phyloP scores from a whole-genome alignment of 2,888 invertebrate species.

The Zelleria hepariella region DNA sequence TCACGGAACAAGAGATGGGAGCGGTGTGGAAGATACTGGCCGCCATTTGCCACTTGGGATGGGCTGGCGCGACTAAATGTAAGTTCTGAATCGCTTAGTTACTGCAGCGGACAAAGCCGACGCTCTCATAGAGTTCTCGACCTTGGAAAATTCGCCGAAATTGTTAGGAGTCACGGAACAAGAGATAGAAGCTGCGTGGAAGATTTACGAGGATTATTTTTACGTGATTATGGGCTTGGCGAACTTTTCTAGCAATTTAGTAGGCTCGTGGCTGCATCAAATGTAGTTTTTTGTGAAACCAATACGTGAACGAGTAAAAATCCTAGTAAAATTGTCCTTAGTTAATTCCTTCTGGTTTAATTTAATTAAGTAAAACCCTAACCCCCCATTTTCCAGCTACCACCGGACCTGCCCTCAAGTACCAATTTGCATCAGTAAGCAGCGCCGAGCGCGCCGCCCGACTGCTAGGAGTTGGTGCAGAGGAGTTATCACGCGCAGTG shows the following conservation, averaged over 20 bases:
- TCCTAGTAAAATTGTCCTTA: not conserved
- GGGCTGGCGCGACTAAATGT: constrained; percentile 87
- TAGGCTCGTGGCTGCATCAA: too few species aligned
- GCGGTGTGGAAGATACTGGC: constrained; percentile 89
- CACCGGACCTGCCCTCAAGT: constrained; percentile 58
- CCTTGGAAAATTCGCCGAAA: not conserved
- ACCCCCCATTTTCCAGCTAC: constrained; percentile 33
- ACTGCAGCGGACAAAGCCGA: not conserved
- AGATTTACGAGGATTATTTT: constrained; percentile 65
- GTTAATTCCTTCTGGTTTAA: not conserved
- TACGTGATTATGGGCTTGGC: too few species aligned
- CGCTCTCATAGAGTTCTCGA: not conserved
- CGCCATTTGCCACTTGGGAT: constrained; percentile 94
- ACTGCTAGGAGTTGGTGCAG: constrained; percentile 83
- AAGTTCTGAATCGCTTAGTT: too few species aligned
- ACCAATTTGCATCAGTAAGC: constrained; percentile 84
- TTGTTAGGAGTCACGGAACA: not conserved
- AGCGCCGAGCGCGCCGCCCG: constrained; percentile 84
- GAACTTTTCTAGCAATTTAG: too few species aligned
- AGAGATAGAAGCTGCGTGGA: constrained; percentile 75
- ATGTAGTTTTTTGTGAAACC: too few species aligned
- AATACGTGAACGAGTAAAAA: too few species aligned
- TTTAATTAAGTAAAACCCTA: not conserved
- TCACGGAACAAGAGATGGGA: not conserved
- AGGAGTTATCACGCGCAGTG: constrained; percentile 85